Evolutionary conservation across 2,797 vertebrate species (phyloP).

Genomic region (Danio albolineatus): DNA sequence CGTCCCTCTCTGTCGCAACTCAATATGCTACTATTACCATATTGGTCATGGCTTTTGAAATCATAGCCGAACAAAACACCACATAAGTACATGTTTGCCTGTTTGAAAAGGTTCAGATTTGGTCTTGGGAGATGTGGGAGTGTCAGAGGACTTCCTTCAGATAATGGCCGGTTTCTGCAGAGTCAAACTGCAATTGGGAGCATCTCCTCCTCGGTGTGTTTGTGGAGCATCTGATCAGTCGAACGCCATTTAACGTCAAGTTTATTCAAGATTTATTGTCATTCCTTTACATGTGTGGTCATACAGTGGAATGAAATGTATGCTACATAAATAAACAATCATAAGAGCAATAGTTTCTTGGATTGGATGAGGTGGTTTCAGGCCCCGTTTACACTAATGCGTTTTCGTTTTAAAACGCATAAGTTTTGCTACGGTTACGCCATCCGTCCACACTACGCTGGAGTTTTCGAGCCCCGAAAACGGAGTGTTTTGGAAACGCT

Average conservation of each 20-base stretch:
- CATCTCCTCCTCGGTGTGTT: constrained; percentile 7
- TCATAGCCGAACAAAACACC: constrained; percentile 72
- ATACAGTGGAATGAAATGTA: too few relatives aligned
- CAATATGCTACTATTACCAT: constrained; percentile 75
- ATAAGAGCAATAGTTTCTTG: too few relatives aligned
- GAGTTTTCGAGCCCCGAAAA: too few relatives aligned
- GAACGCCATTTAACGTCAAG: not conserved
- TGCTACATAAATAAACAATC: too few relatives aligned
- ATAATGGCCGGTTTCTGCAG: constrained; percentile 30
- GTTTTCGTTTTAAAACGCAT: too few relatives aligned
- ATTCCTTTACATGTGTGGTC: too few relatives aligned
- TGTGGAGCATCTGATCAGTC: not conserved
- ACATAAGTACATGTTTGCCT: constrained; percentile 77
- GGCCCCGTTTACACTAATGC: too few relatives aligned
- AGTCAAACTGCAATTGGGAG: not conserved
- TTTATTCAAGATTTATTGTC: too few relatives aligned
- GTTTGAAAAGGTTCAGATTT: constrained; percentile 60
- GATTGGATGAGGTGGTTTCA: too few relatives aligned
- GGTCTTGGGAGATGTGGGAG: constrained; percentile 56
- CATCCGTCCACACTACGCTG: too few relatives aligned
- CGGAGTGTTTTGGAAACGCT: too few relatives aligned
- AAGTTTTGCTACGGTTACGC: too few relatives aligned
- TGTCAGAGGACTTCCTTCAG: constrained; percentile 45
- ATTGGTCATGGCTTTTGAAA: constrained; percentile 75
- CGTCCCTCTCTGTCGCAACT: constrained; percentile 76